phyloP scores from a whole-genome alignment of 2,113 vertebrate genomes.

The Chascanopsetta lugubris region DNA sequence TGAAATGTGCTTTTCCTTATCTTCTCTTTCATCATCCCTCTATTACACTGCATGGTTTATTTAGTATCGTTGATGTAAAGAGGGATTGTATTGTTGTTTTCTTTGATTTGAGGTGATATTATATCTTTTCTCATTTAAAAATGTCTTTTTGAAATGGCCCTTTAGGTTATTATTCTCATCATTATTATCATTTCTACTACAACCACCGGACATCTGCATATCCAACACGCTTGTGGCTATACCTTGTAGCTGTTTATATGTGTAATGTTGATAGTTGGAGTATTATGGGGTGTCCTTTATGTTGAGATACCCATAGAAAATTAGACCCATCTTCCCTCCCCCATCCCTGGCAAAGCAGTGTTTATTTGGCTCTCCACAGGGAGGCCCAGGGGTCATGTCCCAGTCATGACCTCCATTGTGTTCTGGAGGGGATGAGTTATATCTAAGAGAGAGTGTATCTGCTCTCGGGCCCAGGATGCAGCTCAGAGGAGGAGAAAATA shows the following conservation, averaged over 20 bases:
- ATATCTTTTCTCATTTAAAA: too few species aligned
- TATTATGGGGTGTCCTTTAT: not conserved
- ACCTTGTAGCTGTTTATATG: not conserved
- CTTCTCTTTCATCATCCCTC: too few species aligned
- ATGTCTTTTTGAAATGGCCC: too few species aligned
- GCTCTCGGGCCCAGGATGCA: slow-evolving; percentile 24
- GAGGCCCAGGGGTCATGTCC: slow-evolving; percentile 60
- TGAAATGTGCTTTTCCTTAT: too few species aligned
- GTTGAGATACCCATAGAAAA: not conserved
- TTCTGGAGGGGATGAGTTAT: slow-evolving; percentile 59
- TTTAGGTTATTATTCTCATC: too few species aligned
- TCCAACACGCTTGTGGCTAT: not conserved
- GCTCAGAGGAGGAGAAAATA: slow-evolving; percentile 63
- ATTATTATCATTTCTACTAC: too few species aligned
- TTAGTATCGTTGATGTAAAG: too few species aligned
- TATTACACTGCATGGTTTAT: too few species aligned
- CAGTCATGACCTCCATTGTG: slow-evolving; percentile 68
- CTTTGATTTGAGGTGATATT: too few species aligned
- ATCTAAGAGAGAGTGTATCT: slow-evolving; percentile 7
- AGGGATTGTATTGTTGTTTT: too few species aligned
- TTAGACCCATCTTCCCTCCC: not conserved
- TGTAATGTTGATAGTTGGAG: not conserved
- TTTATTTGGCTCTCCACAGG: slow-evolving; percentile 51
- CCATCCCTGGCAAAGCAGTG: slow-evolving; percentile 27
- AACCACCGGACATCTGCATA: too few species aligned